These are phyloP conservation scores for Dasyurus viverrinus DNA, from an alignment of 2,113 vertebrate genomes.

Conservation along the genomic window DNA sequence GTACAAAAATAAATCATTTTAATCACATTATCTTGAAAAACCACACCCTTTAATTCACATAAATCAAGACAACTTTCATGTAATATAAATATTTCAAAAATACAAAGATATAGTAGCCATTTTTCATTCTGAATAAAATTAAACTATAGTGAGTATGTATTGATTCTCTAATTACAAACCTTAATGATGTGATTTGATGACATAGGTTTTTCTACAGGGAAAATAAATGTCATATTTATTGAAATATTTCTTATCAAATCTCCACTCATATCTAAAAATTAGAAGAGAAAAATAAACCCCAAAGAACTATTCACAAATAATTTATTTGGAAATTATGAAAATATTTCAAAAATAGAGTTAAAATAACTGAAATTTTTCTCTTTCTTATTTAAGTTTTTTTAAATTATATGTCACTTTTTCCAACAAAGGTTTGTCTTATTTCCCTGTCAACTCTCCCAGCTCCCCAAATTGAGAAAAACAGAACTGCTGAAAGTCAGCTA, in stretches of 20 bases:
- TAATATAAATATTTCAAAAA: not conserved
- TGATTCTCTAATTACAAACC: not conserved
- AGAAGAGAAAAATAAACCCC: not conserved
- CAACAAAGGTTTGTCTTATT: not conserved
- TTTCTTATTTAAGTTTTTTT: not conserved
- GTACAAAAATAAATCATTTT: conserved; percentile 20
- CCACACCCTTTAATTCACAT: conserved; percentile 16
- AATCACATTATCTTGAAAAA: conserved; percentile 14
- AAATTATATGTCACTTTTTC: not conserved
- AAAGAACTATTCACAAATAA: not conserved
- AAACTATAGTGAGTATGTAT: not conserved
- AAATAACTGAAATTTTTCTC: not conserved
- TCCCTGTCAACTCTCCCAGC: not conserved
- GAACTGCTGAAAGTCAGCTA: not conserved
- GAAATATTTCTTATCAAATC: conserved; percentile 27
- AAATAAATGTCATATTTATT: conserved; percentile 24
- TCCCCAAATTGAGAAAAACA: not conserved
- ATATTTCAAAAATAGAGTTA: conserved; percentile 19
- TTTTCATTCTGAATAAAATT: not conserved
- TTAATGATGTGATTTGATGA: not conserved
- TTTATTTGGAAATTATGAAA: conserved; percentile 26
- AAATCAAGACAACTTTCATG: not conserved
- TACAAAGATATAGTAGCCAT: not conserved
- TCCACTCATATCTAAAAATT: not conserved
- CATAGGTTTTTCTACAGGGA: conserved; percentile 10